A percentile compares a stretch with the other conserved stretches of the same genome.
Evolutionary conservation across 64 coral and sea anemone species (phyloP).

Genomic region (Orbicella faveolata): DNA sequence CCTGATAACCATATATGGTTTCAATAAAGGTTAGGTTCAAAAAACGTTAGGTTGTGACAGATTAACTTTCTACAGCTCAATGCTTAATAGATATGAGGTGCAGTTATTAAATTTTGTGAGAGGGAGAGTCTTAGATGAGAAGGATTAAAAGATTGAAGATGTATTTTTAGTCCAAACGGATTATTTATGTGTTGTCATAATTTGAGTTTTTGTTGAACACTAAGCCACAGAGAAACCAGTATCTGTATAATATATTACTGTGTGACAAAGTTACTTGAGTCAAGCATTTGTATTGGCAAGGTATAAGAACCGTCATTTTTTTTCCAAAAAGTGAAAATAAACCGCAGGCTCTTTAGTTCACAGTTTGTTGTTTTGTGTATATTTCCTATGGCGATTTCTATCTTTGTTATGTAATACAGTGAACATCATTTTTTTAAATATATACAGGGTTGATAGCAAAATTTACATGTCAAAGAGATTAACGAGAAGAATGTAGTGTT

Average conservation of each 20-base stretch:
- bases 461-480: conserved; percentile 10
- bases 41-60: too few relatives aligned
- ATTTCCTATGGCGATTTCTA: background rate
- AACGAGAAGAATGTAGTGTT: background rate
- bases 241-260: too few relatives aligned
- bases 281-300: too few relatives aligned
- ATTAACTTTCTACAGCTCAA: too few relatives aligned
- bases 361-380: background rate
- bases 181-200: background rate
- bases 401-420: background rate
- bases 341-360: background rate
- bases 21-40: too few relatives aligned
- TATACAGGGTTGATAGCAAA: background rate
- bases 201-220: background rate
- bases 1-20: too few relatives aligned
- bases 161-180: background rate
- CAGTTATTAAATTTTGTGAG: conserved; percentile 1
- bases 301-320: background rate
- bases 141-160: background rate
- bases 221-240: background rate
- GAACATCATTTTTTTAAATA: background rate
- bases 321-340: background rate
- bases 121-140: background rate
- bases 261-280: too few relatives aligned
- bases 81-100: too few relatives aligned